These are phyloP conservation scores for Chrysolina oricalcia DNA, from an alignment of 2,888 invertebrate genomes.

Conservation along the genomic window DNA sequence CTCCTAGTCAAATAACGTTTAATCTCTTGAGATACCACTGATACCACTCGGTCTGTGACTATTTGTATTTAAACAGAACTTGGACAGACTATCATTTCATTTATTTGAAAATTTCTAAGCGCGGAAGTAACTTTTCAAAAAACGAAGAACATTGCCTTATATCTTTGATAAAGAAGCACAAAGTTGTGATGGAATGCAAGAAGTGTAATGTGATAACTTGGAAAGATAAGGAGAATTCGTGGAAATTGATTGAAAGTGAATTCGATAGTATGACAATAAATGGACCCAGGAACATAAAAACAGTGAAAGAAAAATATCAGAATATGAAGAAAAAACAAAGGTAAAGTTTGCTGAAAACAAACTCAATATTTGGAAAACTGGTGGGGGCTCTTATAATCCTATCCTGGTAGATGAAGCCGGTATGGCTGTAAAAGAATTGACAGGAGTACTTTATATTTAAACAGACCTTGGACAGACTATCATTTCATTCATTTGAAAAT, in stretches of 20 bases:
- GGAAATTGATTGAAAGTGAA: constrained; percentile 2
- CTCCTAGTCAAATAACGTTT: no score
- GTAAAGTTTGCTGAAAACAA: constrained; percentile 9
- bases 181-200: not conserved
- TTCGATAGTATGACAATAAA: not conserved
- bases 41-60: no score
- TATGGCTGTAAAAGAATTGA: no score
- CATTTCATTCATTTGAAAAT: constrained; percentile 1
- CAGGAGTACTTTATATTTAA: no score
- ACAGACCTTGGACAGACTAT: no score
- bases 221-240: not conserved
- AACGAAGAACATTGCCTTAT: not conserved
- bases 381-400: not conserved
- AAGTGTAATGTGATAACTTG: not conserved
- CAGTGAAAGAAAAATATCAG: constrained; percentile 4
- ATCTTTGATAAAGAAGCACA: not conserved
- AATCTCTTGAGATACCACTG: no score
- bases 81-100: no score
- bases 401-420: no score
- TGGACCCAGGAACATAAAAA: not conserved
- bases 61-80: no score
- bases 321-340: constrained; percentile 12
- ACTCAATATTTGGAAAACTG: not conserved
- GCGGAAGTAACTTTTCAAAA: constrained; percentile 2
- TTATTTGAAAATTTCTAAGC: constrained; percentile 5